Evolutionary conservation across 2,797 vertebrate genomes (phyloP), one percentile per base, ranked within the genome.

Genomic region (Gallirallus australis): DNA sequence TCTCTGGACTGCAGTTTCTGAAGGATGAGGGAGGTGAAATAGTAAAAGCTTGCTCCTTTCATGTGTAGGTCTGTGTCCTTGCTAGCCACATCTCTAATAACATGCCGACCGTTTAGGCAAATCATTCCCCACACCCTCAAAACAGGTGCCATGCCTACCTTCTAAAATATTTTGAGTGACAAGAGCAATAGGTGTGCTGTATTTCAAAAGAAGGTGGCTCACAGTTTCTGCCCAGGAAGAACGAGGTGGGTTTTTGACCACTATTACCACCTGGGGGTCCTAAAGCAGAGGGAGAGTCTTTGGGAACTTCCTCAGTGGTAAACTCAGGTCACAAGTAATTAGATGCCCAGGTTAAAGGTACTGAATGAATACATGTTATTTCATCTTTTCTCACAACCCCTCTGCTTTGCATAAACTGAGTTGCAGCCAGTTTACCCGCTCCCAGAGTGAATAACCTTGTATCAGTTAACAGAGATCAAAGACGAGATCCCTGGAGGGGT

Each of bases 61-160:
- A 0, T 4, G 25, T 2, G 8, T 11, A 82, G 7, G 6, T 61
- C 28, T 1, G 0, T 19, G 54, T 27, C 18, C 12, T 33, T 37
- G 54, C 47, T 72, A 20, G 6, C 27, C 39, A 4, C 11, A 18
- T 8, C 56, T 48, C 50, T 19, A 23, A 30, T n/a, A 82, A 70
- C 7, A 13, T 5, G 17, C 13, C 1, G 2, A 39, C 35, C 57
- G n/a, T 31, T 35, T 7, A 7, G 48, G 53, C 5, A 68, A 70
- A 71, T 21, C n/a, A 3, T 39, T 66, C 21, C 31, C 40, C 37
- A 28, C 11, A 12, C 15, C 82, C 48, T 33, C 50, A 33, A 30
- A 75, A n/a, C 11, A 16, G 42, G 42, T 70, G 37, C 52, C 31
- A 10, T 4, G 1, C 25, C 47, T 19, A 5, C 9, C 11, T 63